These are phyloP conservation scores for Callyntrura sp. DNA, from an alignment of 2,888 invertebrate genomes.

Conservation along the genomic window DNA sequence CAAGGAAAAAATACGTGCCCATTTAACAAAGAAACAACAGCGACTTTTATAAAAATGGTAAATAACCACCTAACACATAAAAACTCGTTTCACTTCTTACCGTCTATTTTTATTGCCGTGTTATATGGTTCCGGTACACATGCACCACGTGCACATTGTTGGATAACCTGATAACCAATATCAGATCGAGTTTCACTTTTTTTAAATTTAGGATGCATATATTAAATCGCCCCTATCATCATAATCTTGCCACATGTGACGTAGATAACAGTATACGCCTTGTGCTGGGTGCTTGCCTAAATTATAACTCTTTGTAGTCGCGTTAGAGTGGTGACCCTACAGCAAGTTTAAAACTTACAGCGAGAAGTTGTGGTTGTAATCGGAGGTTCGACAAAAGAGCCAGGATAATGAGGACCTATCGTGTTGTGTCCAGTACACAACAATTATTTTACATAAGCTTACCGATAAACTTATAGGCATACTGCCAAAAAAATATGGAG, in stretches of 20 bases:
- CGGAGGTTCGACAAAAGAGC: neutral
- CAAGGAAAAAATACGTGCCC: no score
- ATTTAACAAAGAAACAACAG: no score
- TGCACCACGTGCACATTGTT: neutral
- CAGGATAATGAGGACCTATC: slow-evolving; percentile 81
- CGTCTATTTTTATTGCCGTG: slow-evolving; percentile 12
- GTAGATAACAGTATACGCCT: neutral
- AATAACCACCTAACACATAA: neutral
- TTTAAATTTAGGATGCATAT: neutral
- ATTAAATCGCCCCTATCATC: neutral
- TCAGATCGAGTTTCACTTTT: slow-evolving; percentile 2
- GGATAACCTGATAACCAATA: slow-evolving; percentile 16
- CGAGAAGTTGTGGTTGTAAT: neutral
- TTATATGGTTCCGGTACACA: slow-evolving; percentile 24
- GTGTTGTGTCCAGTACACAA: slow-evolving; percentile 68
- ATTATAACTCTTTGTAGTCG: neutral
- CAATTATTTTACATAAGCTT: slow-evolving; percentile 68
- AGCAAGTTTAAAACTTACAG: neutral
- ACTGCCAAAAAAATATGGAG: no score
- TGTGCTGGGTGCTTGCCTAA: no score
- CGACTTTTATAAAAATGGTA: no score
- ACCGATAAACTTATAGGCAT: slow-evolving; percentile 18
- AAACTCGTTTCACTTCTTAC: neutral
- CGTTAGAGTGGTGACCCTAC: neutral
- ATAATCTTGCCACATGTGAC: slow-evolving; percentile 11